Conservation (phyloP, 2,797 vertebrate genomes). For the Manis javanica region DNA sequence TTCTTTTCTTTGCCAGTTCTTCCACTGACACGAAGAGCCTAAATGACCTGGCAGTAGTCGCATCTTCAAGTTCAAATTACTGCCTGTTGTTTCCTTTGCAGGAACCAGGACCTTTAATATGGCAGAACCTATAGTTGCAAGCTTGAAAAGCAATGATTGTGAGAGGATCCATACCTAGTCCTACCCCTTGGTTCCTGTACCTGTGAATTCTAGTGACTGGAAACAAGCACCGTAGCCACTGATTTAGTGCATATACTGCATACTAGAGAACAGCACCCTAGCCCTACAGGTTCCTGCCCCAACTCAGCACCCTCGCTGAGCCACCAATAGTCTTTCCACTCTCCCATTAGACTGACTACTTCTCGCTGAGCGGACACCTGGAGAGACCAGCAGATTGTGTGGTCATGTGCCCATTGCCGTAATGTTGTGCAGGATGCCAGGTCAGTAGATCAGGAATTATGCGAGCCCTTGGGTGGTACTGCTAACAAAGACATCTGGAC, state of each 20-base stretch:
- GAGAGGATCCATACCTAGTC: background rate
- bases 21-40: background rate
- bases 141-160: background rate
- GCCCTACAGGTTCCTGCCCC: background rate
- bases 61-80: background rate
- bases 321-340: background rate
- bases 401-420: background rate
- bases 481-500: background rate
- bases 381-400: background rate
- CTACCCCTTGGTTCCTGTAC: background rate
- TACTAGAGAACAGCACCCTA: background rate
- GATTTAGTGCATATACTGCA: background rate
- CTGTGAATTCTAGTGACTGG: background rate
- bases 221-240: background rate
- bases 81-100: background rate
- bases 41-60: background rate
- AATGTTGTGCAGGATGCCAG: background rate
- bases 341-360: background rate
- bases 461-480: background rate
- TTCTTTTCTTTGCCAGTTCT: slow-evolving; percentile 20
- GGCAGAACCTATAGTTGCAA: background rate
- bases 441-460: background rate
- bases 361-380: background rate
- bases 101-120: background rate
- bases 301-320: background rate